Evolutionary conservation across 2,888 invertebrate species (phyloP).

Genomic region (Drosophila formosana): DNA sequence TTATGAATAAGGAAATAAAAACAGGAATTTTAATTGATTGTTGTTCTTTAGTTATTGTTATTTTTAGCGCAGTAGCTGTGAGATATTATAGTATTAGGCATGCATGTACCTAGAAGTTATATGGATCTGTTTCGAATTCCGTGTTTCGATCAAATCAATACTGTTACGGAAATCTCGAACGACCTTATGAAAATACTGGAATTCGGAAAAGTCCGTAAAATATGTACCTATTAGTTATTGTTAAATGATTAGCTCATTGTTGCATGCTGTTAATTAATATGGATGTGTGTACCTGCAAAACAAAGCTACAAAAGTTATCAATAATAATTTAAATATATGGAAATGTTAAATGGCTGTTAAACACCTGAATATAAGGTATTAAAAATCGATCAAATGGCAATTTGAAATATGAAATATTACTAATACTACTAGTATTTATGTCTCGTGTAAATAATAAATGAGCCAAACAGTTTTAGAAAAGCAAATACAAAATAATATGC

Average conservation of each 20-base stretch:
- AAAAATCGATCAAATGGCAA: constrained; percentile 32
- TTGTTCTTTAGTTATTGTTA: constrained; percentile 61
- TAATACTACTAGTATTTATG: constrained; percentile 7
- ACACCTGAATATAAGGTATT: constrained; percentile 20
- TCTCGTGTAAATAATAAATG: constrained; percentile 34
- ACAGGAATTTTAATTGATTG: constrained; percentile 68
- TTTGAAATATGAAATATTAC: constrained; percentile 23
- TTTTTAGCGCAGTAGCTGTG: constrained; percentile 78
- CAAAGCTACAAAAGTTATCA: constrained; percentile 51
- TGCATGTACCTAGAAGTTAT: constrained; percentile 36
- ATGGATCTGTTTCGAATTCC: background rate
- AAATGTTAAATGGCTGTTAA: constrained; percentile 73
- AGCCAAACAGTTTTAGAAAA: constrained; percentile 28
- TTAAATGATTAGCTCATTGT: constrained; percentile 51
- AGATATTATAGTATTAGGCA: constrained; percentile 51
- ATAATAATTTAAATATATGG: constrained; percentile 59
- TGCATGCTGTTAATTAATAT: constrained; percentile 72
- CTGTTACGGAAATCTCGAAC: background rate
- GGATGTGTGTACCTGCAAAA: constrained; percentile 71
- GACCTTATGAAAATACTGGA: background rate
- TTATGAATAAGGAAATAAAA: constrained; percentile 37
- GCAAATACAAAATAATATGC: constrained; percentile 60
- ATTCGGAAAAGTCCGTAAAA: background rate
- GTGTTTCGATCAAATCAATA: constrained; percentile 1
- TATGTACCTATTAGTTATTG: constrained; percentile 10